These are phyloP conservation scores for Athripsodes cinereus DNA, from an alignment of 2,888 invertebrate species.

Conservation along the genomic window DNA sequence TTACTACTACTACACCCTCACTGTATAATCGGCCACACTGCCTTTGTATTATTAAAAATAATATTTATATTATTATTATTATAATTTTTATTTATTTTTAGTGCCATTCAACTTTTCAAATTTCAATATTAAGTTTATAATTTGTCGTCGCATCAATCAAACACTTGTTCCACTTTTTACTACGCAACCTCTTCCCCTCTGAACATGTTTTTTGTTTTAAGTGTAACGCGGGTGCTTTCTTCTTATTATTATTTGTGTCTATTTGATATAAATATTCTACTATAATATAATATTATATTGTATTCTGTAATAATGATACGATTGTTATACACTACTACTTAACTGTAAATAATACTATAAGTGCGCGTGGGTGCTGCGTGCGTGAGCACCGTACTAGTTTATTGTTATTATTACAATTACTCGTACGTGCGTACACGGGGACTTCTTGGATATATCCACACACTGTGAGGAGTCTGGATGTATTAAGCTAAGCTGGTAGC, in stretches of 20 bases:
- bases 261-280: too few relatives aligned
- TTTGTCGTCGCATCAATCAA: background rate
- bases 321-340: slow-evolving; percentile 4
- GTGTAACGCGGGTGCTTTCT: slow-evolving; percentile 25
- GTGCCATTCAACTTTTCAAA: slow-evolving; percentile 27
- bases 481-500: too few relatives aligned
- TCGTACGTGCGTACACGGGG: too few relatives aligned
- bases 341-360: slow-evolving; percentile 25
- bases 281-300: background rate
- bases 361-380: too few relatives aligned
- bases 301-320: background rate
- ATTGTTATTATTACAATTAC: slow-evolving; percentile 6
- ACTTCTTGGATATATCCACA: too few relatives aligned
- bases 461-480: too few relatives aligned
- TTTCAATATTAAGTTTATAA: slow-evolving; percentile 10
- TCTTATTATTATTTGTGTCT: too few relatives aligned
- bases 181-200: background rate
- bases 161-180: background rate
- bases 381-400: too few relatives aligned
- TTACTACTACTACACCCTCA: too few relatives aligned
- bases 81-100: slow-evolving; percentile 24
- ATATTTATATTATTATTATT: too few relatives aligned
- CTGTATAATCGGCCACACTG: too few relatives aligned
- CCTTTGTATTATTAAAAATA: too few relatives aligned
- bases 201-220: slow-evolving; percentile 6